Evolutionary conservation across 2,113 vertebrate genomes (phyloP).

Genomic region (Etia nguti): DNA sequence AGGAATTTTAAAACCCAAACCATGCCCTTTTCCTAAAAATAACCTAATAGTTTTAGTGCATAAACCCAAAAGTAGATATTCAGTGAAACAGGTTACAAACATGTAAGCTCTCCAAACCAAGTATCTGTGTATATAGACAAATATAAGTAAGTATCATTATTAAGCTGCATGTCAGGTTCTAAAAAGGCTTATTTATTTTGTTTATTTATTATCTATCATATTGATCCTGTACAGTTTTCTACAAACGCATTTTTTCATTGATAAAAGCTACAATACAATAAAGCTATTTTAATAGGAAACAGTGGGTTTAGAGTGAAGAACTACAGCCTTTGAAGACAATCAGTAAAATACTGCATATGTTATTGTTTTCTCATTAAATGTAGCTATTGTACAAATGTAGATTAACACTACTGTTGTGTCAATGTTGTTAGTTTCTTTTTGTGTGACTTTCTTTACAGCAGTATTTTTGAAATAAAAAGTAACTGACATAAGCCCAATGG

Average conservation of each 20-base stretch:
- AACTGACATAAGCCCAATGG: neutral
- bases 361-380: neutral
- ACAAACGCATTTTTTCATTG: neutral
- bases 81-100: neutral
- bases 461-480: neutral
- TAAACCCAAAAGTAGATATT: neutral
- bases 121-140: neutral
- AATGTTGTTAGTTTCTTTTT: neutral
- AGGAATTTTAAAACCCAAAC: neutral
- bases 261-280: neutral
- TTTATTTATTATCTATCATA: neutral
- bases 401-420: neutral
- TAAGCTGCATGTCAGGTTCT: neutral
- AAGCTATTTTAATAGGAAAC: neutral
- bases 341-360: neutral
- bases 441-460: neutral
- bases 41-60: neutral
- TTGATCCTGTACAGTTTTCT: neutral
- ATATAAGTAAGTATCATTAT: neutral
- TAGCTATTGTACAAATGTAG: neutral
- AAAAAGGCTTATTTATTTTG: too few relatives aligned
- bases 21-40: neutral
- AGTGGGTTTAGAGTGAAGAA: neutral
- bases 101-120: neutral
- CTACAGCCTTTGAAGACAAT: neutral